Evolutionary conservation across 1,140 invertebrate genomes (phyloP), one percentile per base, ranked within the genome.

Genomic region (Dysdera silvatica): DNA sequence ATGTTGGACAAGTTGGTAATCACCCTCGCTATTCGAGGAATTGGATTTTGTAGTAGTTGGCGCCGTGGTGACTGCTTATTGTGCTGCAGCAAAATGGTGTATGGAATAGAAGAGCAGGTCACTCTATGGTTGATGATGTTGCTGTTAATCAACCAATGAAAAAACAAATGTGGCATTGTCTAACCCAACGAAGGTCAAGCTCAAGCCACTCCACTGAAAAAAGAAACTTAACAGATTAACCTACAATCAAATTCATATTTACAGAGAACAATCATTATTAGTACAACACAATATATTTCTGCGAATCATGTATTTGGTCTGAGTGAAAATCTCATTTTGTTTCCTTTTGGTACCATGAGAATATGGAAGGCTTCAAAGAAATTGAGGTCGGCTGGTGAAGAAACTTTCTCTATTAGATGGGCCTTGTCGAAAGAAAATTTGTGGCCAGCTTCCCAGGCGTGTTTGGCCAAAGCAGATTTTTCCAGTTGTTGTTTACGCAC

Each of bases 1-100:
- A 79, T 98, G 94, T 78, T 98, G 93, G 40, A 98, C 94, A 74
- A 98, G 82, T 77, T 96, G 93, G 79, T 97, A 98, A 79, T 98
- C 95, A 49, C 95, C 95, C 79, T 98, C 94, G 69, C 87, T 71
- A 56, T 70, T 73, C 35, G 75, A 79, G 20, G 78, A 78, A 62
- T 26, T 62, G 5, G 58, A n/a, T 65, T 65, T 65, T 61, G 65
- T 48, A 54, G 54, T 67, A 37, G 51, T 58, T 53, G 65, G 65
- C 51, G 65, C 65, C 59, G 65, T 67, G 65, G 65, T 62, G 59
- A 65, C 37, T 82, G 74, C 82, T 65, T 56, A 32, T 48, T 24
- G 37, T 54, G 56, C 63, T 40, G 32, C 40, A 26, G 51, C 52
- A 18, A 53, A 12, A 35, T 54, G n/a, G 18, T 28, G 59, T 4